phyloP scores from a whole-genome alignment of 2,113 vertebrate species.

The Desmodus rotundus region DNA sequence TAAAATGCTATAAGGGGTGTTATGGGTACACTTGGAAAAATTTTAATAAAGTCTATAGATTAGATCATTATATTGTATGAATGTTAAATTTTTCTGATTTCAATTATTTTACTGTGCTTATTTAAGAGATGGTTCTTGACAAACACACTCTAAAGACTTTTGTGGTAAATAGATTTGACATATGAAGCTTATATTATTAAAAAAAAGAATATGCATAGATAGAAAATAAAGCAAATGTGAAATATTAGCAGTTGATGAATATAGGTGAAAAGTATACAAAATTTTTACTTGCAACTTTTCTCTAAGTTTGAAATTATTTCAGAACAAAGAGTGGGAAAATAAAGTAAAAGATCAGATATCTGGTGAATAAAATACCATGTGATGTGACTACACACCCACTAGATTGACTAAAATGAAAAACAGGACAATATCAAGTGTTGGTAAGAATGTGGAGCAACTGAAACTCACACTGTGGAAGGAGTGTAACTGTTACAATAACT shows the following conservation, averaged over 20 bases:
- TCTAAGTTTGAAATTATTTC: neutral
- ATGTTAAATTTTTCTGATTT: constrained; percentile 1
- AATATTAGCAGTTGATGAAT: neutral
- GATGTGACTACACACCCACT: too few relatives aligned
- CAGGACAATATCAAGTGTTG: neutral
- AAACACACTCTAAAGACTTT: neutral
- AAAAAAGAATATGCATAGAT: neutral
- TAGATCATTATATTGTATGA: neutral
- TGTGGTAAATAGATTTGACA: neutral
- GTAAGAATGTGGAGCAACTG: neutral
- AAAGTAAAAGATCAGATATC: neutral
- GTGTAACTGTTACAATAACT: neutral
- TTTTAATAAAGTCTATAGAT: neutral
- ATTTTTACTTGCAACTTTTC: neutral
- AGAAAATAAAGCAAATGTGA: neutral
- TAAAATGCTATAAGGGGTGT: neutral
- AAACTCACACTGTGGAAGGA: neutral
- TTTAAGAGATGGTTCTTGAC: neutral
- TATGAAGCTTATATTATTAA: neutral
- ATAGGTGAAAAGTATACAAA: neutral
- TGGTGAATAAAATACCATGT: neutral
- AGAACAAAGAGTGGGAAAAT: constrained; percentile 9
- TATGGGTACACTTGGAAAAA: neutral
- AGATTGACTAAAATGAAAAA: neutral
- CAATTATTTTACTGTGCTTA: neutral